These are phyloP conservation scores for Ariopsis seemanni DNA, from an alignment of 2,113 vertebrate species.

Conservation along the genomic window DNA sequence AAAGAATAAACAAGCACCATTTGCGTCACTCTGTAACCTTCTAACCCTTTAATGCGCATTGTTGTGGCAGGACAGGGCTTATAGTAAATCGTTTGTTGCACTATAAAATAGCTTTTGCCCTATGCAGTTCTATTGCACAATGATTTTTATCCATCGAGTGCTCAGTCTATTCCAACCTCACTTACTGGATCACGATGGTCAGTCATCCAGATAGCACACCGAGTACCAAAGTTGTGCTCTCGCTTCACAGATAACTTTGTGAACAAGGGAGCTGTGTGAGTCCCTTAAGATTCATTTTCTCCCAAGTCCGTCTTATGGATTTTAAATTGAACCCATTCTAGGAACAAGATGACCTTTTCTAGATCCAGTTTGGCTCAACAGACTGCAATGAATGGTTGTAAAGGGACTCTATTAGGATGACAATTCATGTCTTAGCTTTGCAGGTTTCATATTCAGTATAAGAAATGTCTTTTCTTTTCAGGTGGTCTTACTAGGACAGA, in stretches of 20 bases:
- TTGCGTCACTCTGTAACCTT: conserved; percentile 12
- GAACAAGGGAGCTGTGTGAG: conserved; percentile 48
- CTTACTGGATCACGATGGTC: conserved; percentile 50
- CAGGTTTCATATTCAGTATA: conserved; percentile 36
- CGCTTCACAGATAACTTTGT: conserved; percentile 52
- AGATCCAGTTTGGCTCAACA: conserved; percentile 40
- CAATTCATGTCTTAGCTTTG: conserved; percentile 48
- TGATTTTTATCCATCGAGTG: conserved; percentile 44
- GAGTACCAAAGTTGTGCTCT: conserved; percentile 41
- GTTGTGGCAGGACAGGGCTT: conserved; percentile 24
- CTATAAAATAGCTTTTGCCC: conserved; percentile 43
- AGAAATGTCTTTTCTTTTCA: conserved; percentile 2
- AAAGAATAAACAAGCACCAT: conserved; percentile 1
- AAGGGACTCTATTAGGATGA: conserved; percentile 57
- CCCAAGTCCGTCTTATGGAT: conserved; percentile 48
- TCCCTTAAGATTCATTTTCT: conserved; percentile 56
- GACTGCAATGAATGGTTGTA: conserved; percentile 51
- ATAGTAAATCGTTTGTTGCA: conserved; percentile 39
- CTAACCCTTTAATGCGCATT: background rate
- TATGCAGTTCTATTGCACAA: conserved; percentile 39
- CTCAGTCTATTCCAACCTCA: conserved; percentile 42
- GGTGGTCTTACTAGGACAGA: conserved; percentile 14
- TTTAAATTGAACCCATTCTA: conserved; percentile 56
- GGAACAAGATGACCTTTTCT: conserved; percentile 52
- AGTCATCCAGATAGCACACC: conserved; percentile 48